Evolutionary conservation across 35 echinoderm and acorn worm genomes (phyloP), one percentile per base, ranked within the genome.

Genomic region (Apostichopus parvimensis): DNA sequence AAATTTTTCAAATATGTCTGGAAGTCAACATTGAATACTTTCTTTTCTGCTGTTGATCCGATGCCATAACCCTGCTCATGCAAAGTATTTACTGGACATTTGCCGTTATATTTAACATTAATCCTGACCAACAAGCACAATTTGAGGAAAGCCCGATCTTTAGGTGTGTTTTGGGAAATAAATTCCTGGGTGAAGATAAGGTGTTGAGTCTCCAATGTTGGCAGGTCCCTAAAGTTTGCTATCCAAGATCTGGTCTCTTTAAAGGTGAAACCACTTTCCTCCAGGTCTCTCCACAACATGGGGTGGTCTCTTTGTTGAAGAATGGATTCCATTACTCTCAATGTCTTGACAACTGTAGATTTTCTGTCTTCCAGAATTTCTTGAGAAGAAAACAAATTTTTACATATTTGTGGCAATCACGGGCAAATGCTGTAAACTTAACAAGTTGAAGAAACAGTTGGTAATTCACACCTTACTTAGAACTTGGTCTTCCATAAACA

Each of bases 321-420:
- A 58, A 84, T 58, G 81, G 20, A 21, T 58, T 62, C 23, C 5
- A 84, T 17, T 84, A 23, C 56, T 84, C 13, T 59, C 57, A 59
- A 56, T 84, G 8, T 84, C 54, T 84, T 52, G 7, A 2, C 54
- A 13, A 55, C 57, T 17, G 55, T 84, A 52, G 11, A 18, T 59
- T 84, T 84, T 59, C 81, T 84, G 6, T 84, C 81, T 60, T 84
- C 81, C 20, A 9, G 2, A 58, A 17, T 84, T 58, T 84, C 81
- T 84, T 58, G 18, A 59, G 58, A 84, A 6, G 21, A 23, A 54
- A 61, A 12, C 7, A 61, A 12, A 61, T 4, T 61, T 8, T 61
- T 61, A 61, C 58, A 61, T 61, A 61, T 61, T 61, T 61, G 7
- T 61, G 8, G 12, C 8, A 61, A 61, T 61, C 58, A 12, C 58